Conservation (phyloP, 2,888 invertebrate species). For the Clitarchus hookeri region DNA sequence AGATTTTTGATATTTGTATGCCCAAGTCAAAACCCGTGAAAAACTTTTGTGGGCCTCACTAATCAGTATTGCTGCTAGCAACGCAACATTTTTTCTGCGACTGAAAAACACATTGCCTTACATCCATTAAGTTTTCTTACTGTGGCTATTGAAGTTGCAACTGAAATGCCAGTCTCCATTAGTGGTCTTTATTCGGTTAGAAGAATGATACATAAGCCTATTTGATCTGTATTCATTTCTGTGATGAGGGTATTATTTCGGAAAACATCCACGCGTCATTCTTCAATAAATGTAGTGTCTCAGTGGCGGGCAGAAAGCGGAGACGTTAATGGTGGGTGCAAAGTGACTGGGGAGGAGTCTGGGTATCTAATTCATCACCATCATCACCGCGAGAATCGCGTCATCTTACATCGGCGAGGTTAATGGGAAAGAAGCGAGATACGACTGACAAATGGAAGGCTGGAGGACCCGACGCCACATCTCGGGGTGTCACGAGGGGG, state of each 20-base stretch:
- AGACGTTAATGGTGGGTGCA: not conserved
- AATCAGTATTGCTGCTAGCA: no score
- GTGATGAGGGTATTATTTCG: not conserved
- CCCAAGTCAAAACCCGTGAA: no score
- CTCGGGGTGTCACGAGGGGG: not conserved
- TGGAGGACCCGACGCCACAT: not conserved
- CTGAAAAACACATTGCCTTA: no score
- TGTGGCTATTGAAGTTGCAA: no score
- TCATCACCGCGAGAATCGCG: not conserved
- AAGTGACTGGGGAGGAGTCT: not conserved
- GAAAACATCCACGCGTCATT: not conserved
- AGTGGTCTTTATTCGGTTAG: no score
- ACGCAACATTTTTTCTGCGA: no score
- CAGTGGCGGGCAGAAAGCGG: not conserved
- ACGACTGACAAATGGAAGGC: conserved; percentile 2
- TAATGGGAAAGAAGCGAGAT: conserved; percentile 14
- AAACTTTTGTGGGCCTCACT: no score
- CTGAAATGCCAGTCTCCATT: no score
- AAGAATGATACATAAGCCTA: no score
- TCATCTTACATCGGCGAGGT: conserved; percentile 14
- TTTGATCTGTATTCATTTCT: not conserved
- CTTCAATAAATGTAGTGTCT: not conserved
- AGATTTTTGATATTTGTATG: no score
- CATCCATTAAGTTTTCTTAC: no score
- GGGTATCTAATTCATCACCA: not conserved